Evolutionary conservation across 2,797 vertebrate genomes (phyloP), one percentile per base, ranked within the genome.

Genomic region (Sebastes vulpes): DNA sequence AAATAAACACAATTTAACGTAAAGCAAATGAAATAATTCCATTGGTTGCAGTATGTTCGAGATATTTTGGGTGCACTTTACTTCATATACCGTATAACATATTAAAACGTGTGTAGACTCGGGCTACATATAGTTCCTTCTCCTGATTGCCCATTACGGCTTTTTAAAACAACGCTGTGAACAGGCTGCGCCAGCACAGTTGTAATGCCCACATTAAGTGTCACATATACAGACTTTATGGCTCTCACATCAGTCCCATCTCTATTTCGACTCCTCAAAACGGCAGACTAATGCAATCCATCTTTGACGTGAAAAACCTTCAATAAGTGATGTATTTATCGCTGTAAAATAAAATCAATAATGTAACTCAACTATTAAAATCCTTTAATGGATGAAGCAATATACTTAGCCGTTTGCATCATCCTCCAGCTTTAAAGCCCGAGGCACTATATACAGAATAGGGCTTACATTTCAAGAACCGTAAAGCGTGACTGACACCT

Each of bases 281-380:
- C 73, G 79, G 82, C 78, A 81, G 72, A 93, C 92, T 94, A 93
- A 92, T 93, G 93, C 92, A 91, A 93, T 95, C 87, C 83, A 84
- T 91, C 88, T 93, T 86, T 83, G 82, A 91, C 83, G 83, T 91
- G 87, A 90, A 93, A 95, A 95, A 90, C 86, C 91, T 96, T 96
- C 93, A 95, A 95, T 96, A 93, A 91, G 92, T 93, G 94, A 95
- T 94, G 91, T 94, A 96, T 96, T 96, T 96, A 96, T 96, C 92
- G 95, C 95, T 89, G 90, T 91, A 95, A 95, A 96, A 96, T 95
- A 95, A 95, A 96, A 96, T 95, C 93, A 90, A 95, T 96, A 96
- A 94, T 93, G 95, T 93, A 95, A 91, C 90, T 94, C 93, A 89
- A 92, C 93, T 96, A 95, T 96, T 97, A 96, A 96, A 96, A 94